Base-by-base conservation (phyloP, 2,113 vertebrate genomes). In the Forbesichthys agassizii region DNA sequence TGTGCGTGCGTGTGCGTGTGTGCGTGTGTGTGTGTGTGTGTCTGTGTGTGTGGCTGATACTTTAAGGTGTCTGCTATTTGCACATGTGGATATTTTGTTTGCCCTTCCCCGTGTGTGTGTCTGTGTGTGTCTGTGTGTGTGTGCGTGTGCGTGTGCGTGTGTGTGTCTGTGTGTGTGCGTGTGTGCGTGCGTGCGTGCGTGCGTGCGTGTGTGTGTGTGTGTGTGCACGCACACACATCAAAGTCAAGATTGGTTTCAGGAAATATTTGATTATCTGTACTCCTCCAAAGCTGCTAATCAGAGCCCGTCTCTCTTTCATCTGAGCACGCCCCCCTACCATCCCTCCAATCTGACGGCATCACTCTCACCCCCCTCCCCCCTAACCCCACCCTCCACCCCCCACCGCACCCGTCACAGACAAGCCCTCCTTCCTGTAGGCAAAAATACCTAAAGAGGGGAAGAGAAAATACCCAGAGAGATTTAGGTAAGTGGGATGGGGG, bases 221-320 rank as follows among this genome's bases (percentile, higher is more conserved):
- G 4, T 42, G 36, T 55, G 61, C 52, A 63, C 68, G 72, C 64
- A 61, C 56, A 1, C 16, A 83, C 86, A 86, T 89, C 87, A 90
- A 89, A 88, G 88, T 78, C 64, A 64, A 86, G 81, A 89, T 83
- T 88, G 84, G 88, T 88, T 90, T 84, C 72, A 83, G 85, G 88
- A 88, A 87, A 88, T 83, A 69, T 88, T 88, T 88, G 82, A 88
- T 86, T 86, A 88, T 89, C 89, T 83, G 72, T 79, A 75, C 71
- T 69, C 73, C 76, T 82, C 79, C 78, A 86, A 89, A 85, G 84
- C 86, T 88, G 86, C 84, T 89, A 89, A 90, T 90, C 86, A 89
- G 77, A 88, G 78, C 69, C 78, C 12, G 8, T 71, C 74, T 83
- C 75, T 81, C 89, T 89, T 89, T 89, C 85, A 88, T 90, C 89